Base-by-base conservation (phyloP, 2,888 invertebrate genomes). In the Hydriomena furcata region DNA sequence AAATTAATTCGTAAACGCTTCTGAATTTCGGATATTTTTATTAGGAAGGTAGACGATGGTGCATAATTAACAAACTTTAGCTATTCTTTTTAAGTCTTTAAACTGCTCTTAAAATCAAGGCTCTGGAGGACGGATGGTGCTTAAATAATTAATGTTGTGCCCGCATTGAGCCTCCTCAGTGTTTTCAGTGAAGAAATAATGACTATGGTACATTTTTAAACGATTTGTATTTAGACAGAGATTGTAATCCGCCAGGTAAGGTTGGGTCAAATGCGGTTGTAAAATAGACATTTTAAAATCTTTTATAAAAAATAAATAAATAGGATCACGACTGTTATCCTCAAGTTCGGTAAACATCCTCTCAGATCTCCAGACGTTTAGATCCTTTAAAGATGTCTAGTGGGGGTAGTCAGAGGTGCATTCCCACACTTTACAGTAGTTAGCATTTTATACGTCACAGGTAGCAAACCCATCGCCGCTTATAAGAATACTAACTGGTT, bases 61-160 rank as follows among this genome's bases (percentile, higher is more conserved):
- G 40, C 49, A 48, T 52, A 46, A 49, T 45, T 49, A 48, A 50
- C 30, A 34, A 40, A 35, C 25, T 40, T 7, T 31, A 49, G 52
- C 52, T 66, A 66, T 64, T 67, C 55, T 71, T 69, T 71, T 66
- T 49, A 66, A 70, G 66, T 70, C 68, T 61, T 71, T 75, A 77
- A 50, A 60, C 62, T 60, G 65, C 65, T 74, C 60, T 75, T 65
- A 65, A 73, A 76, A 72, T 68, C 68, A 69, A 64, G 67, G 51
- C 65, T 65, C 66, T 55, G 47, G 57, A 55, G 63, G 66, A 71
- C 41, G 50, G 59, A 58, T 64, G 58, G 59, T 57, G 54, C 57
- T 71, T 79, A 69, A 80, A 77, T 78, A 76, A 80, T 79, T 75
- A 79, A 80, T 75, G 71, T 67, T 70, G 66, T 65, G 65, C 66